Conservation (phyloP, 2,113 vertebrate genomes). For the Datnioides undecimradiatus region DNA sequence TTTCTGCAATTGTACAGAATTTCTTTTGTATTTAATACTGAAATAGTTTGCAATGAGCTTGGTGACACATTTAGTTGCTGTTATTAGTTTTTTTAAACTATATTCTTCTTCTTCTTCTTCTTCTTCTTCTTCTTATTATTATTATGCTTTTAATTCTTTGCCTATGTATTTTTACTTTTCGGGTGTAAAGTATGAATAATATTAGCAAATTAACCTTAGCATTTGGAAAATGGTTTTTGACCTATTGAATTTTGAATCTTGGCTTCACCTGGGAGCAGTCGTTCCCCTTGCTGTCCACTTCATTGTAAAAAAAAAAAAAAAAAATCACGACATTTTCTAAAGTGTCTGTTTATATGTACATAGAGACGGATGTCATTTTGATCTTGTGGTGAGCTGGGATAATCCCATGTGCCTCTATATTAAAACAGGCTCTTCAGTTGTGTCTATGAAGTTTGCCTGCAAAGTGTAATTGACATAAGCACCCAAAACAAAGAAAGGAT, state of each 20-base stretch:
- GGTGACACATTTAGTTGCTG: not conserved
- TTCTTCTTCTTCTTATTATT: too few species aligned
- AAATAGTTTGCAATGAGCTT: not conserved
- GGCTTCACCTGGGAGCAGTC: not conserved
- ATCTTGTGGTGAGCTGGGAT: not conserved
- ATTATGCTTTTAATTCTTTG: not conserved
- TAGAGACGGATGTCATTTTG: not conserved
- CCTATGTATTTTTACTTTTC: not conserved
- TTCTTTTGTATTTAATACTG: too few species aligned
- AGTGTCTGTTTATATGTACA: not conserved
- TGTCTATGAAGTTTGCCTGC: not conserved
- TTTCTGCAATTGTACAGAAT: not conserved
- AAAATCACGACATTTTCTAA: not conserved
- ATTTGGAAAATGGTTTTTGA: not conserved
- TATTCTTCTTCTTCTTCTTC: too few species aligned
- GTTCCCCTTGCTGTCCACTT: not conserved
- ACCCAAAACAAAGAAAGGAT: not conserved
- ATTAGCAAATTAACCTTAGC: not conserved
- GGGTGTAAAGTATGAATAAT: not conserved
- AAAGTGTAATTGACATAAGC: conserved; percentile 27
- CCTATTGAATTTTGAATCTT: not conserved
- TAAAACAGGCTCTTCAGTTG: not conserved
- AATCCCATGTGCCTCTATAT: not conserved
- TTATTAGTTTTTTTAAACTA: not conserved
- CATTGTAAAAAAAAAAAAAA: not conserved